phyloP scores from a whole-genome alignment of 1,140 invertebrate genomes.

The Odontomachus brunneus region DNA sequence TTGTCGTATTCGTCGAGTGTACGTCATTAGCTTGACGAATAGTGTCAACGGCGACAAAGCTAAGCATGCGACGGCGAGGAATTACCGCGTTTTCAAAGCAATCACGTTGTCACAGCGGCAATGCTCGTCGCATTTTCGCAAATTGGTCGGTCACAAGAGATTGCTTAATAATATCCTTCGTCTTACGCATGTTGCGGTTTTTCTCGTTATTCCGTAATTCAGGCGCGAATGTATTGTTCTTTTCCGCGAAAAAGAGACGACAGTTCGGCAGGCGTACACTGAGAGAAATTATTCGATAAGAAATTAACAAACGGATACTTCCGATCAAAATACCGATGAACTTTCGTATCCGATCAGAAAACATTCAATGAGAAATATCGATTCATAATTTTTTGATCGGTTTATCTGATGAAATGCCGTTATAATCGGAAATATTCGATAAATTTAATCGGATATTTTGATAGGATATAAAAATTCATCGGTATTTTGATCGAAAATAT shows the following conservation, averaged over 20 bases:
- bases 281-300: too few species aligned
- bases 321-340: too few species aligned
- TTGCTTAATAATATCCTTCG: not conserved
- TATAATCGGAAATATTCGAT: too few species aligned
- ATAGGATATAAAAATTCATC: too few species aligned
- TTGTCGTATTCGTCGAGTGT: constrained; percentile 36
- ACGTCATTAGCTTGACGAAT: constrained; percentile 47
- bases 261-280: too few species aligned
- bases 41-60: constrained; percentile 32
- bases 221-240: not conserved
- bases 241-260: not conserved
- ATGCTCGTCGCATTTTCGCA: constrained; percentile 5
- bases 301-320: too few species aligned
- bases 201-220: not conserved
- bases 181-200: not conserved
- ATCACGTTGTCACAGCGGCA: not conserved
- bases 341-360: too few species aligned
- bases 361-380: too few species aligned
- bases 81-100: constrained; percentile 14
- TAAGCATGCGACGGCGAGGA: constrained; percentile 17
- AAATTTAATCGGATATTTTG: too few species aligned
- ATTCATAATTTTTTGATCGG: too few species aligned
- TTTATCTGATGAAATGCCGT: too few species aligned
- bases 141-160: constrained; percentile 21
- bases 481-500: too few species aligned